These are phyloP conservation scores for Cardiocondyla obscurior DNA, from an alignment of 1,140 invertebrate genomes.

Conservation along the genomic window DNA sequence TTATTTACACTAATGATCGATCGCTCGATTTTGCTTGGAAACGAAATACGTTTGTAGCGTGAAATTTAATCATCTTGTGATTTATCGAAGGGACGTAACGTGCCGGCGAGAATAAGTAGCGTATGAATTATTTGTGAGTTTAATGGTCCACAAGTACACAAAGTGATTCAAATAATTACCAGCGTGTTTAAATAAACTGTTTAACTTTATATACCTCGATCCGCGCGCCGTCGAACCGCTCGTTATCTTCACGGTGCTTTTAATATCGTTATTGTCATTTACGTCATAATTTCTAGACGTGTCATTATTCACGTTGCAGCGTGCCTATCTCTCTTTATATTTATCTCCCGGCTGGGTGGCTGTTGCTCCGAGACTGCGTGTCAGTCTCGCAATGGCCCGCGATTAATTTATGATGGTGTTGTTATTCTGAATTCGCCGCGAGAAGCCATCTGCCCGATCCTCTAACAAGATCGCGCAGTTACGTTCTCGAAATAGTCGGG, in stretches of 20 bases:
- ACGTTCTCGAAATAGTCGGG: constrained; percentile 24
- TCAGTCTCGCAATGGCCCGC: constrained; percentile 11
- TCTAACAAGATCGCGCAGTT: constrained; percentile 1
- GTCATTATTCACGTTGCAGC: background rate
- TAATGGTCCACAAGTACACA: no score
- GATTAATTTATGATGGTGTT: constrained; percentile 53
- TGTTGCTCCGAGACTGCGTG: constrained; percentile 44
- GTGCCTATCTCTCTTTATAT: no score
- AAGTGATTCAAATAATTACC: no score
- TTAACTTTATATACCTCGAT: no score
- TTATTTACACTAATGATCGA: constrained; percentile 7
- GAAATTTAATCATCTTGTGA: background rate
- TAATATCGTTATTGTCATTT: background rate
- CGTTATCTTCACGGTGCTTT: constrained; percentile 26
- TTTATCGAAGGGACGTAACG: background rate
- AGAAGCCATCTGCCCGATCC: constrained; percentile 7
- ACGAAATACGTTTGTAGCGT: background rate
- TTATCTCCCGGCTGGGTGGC: constrained; percentile 34
- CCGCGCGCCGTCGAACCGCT: background rate
- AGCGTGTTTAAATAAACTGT: no score
- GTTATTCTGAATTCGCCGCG: constrained; percentile 28
- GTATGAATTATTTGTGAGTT: no score
- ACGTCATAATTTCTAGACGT: constrained; percentile 16
- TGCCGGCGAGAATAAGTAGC: background rate
- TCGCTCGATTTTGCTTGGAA: background rate